These are phyloP conservation scores for Sebastes kiyomatsui DNA, from an alignment of 2,797 vertebrate genomes.

Conservation along the genomic window DNA sequence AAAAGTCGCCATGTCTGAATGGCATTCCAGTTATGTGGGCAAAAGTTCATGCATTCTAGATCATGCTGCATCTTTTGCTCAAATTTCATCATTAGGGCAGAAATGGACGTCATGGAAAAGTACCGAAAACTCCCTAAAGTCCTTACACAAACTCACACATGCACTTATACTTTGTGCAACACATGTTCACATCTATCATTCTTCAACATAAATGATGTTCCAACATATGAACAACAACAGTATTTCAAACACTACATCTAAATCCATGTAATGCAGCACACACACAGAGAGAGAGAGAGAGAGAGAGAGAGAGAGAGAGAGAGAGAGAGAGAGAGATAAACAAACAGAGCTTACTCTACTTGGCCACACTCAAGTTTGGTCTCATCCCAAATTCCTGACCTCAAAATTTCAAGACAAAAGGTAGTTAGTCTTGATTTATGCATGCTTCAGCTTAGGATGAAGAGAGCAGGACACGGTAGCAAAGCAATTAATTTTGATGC, in stretches of 20 bases:
- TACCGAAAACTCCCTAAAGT: background rate
- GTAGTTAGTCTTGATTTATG: constrained; percentile 78
- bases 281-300: no score
- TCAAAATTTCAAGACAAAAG: constrained; percentile 77
- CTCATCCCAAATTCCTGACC: constrained; percentile 72
- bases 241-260: constrained; percentile 4
- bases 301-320: no score
- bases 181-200: constrained; percentile 5
- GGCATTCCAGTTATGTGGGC: constrained; percentile 43
- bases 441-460: constrained; percentile 65
- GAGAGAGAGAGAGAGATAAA: background rate
- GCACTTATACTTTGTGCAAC: background rate
- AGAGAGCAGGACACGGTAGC: constrained; percentile 71
- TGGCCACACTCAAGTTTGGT: constrained; percentile 56
- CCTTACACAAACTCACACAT: background rate
- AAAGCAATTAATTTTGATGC: constrained; percentile 79
- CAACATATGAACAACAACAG: background rate
- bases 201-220: background rate
- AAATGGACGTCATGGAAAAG: constrained; percentile 24
- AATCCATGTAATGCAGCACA: background rate
- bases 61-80: constrained; percentile 21
- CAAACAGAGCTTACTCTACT: constrained; percentile 14
- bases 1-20: constrained; percentile 33
- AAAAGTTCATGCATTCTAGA: constrained; percentile 40
- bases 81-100: constrained; percentile 10